Evolutionary conservation across 2,113 vertebrate genomes (phyloP).

Genomic region (Mustelus asterias): DNA sequence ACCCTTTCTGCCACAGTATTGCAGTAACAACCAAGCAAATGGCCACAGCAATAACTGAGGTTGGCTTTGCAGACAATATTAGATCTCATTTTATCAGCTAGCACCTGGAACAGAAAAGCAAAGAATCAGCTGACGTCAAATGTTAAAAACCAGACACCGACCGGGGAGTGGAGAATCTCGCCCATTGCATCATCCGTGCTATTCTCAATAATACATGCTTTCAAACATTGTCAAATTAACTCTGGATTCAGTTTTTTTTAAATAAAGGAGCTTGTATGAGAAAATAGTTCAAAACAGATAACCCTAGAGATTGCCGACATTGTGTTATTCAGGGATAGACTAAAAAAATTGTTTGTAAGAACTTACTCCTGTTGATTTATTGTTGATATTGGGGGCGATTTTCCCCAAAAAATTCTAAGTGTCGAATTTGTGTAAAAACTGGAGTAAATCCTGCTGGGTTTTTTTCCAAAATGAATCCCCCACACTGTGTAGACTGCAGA

Average conservation of each 20-base stretch:
- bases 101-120: neutral
- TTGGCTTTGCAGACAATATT: neutral
- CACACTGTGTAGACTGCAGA: no score
- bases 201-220: neutral
- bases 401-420: no score
- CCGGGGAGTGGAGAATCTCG: neutral
- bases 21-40: neutral
- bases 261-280: neutral
- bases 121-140: neutral
- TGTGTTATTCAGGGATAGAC: neutral
- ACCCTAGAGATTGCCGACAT: neutral
- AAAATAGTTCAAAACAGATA: neutral
- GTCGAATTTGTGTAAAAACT: no score
- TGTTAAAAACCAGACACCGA: neutral
- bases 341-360: neutral
- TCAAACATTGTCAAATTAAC: neutral
- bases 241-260: neutral
- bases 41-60: neutral
- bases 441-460: no score
- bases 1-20: neutral
- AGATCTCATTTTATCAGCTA: neutral
- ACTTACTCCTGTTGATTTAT: neutral
- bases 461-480: no score
- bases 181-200: neutral
- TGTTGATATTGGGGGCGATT: neutral